Base-by-base conservation (phyloP, 2,888 invertebrate genomes). In the Drosophila ustulata region DNA sequence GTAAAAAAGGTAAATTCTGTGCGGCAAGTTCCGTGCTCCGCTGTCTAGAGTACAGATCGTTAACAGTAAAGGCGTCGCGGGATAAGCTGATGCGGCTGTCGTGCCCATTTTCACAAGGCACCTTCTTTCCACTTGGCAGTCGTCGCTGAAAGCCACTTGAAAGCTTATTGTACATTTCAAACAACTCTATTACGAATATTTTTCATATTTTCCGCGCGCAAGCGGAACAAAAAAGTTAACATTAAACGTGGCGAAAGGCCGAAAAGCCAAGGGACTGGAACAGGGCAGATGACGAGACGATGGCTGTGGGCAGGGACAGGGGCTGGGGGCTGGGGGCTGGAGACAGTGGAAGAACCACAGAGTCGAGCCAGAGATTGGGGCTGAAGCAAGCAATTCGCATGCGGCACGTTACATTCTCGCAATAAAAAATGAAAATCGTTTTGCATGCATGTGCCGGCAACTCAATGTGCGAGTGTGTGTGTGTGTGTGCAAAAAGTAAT, bases 111-210 rank as follows among this genome's bases (percentile, higher is more conserved):
- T 59, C 49, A 28, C 4, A 43, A 18, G 41, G 41, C 59, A 39
- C 50, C 43, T 37, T 32, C 30, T 32, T 39, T 41, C 18, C 66
- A 49, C 47, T 66, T 71, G 75, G 74, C 74, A 71, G 81, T 68
- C 64, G 81, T 68, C 59, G 64, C 58, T 63, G 74, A 75, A 80
- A 80, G 80, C 77, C 80, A 86, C 86, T 84, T 82, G 82, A 84
- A 78, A 73, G 79, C 83, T 86, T 88, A 88, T 86, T 82, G 88
- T 86, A 86, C 82, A 87, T 88, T 88, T 86, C 85, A 82, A 83
- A 89, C 89, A 89, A 89, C 88, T 89, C 89, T 89, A 89, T 89
- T 89, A 89, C 88, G 88, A 89, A 89, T 89, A 88, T 89, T 89
- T 89, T 89, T 88, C 84, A 87, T 82, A 87, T 89, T 89, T 88